Conservation (phyloP, 1,140 invertebrate genomes). For the Bombus superbus region DNA sequence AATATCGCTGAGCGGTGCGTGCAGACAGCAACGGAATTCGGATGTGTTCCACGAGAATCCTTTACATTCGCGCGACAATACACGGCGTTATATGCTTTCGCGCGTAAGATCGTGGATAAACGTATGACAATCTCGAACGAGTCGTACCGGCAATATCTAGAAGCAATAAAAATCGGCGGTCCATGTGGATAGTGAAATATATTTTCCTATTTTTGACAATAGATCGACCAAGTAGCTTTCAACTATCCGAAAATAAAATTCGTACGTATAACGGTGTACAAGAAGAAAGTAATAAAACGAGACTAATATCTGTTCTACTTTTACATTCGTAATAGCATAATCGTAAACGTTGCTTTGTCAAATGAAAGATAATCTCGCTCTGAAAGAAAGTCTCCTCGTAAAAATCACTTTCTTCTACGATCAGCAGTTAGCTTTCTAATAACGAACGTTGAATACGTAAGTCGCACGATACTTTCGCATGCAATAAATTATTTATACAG, state of each 20-base stretch:
- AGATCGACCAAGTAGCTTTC: not conserved
- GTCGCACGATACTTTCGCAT: not conserved
- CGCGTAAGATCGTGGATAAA: not conserved
- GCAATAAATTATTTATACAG: slow-evolving; percentile 36
- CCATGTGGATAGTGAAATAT: not conserved
- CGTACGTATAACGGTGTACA: not conserved
- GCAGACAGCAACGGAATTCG: slow-evolving; percentile 60
- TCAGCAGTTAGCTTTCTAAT: not conserved
- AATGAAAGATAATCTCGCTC: not conserved
- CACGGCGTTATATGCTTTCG: not conserved
- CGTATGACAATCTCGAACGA: not conserved
- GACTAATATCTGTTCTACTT: not conserved
- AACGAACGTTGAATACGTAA: slow-evolving; percentile 2
- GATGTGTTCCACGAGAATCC: slow-evolving; percentile 43
- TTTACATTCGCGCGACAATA: slow-evolving; percentile 40
- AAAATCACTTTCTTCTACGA: slow-evolving; percentile 6
- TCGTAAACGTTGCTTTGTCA: not conserved
- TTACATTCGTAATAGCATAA: not conserved
- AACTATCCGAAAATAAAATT: not conserved
- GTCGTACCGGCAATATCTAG: not conserved
- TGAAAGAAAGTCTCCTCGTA: not conserved
- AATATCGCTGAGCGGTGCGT: slow-evolving; percentile 57
- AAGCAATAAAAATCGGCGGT: not conserved
- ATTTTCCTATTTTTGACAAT: not conserved
- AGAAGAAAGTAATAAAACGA: not conserved